These are phyloP conservation scores for Caenorhabditis wallacei DNA, from an alignment of 2,888 invertebrate genomes.

Conservation along the genomic window DNA sequence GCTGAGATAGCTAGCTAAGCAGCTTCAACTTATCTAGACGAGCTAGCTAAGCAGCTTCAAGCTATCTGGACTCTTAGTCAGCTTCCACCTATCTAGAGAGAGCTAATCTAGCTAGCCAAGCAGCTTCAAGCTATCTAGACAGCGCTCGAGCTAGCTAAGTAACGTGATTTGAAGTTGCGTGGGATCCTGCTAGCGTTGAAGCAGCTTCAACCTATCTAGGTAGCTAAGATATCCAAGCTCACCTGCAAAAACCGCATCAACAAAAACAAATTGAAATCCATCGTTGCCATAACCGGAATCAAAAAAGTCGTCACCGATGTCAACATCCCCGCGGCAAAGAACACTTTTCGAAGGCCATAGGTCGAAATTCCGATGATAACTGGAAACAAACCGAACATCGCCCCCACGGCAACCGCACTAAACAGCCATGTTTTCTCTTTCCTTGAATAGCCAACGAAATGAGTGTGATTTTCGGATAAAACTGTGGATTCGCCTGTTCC, in stretches of 20 bases:
- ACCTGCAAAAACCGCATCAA: constrained; percentile 71
- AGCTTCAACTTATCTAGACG: too few species aligned
- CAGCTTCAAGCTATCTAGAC: too few species aligned
- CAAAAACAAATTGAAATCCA: constrained; percentile 64
- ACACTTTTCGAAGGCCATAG: constrained; percentile 75
- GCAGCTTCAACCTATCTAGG: too few species aligned
- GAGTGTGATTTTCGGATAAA: constrained; percentile 60
- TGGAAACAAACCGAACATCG: constrained; percentile 80
- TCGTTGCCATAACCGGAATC: constrained; percentile 66
- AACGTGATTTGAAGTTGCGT: too few species aligned
- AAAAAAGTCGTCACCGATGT: constrained; percentile 67
- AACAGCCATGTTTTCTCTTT: constrained; percentile 77
- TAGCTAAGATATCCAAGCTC: not conserved
- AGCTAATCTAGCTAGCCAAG: too few species aligned
- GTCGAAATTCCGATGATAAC: constrained; percentile 74
- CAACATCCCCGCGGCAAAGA: constrained; percentile 71
- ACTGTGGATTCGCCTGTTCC: constrained; percentile 59
- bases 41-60: too few species aligned
- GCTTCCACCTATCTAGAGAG: too few species aligned
- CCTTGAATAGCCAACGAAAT: constrained; percentile 76
- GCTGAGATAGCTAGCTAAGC: too few species aligned
- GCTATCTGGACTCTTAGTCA: too few species aligned
- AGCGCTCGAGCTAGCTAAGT: too few species aligned
- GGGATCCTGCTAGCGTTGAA: too few species aligned
- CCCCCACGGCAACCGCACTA: constrained; percentile 80